Percentiles rank a stretch among this genome's conserved stretches.
Evolutionary conservation across 2,113 vertebrate genomes (phyloP).

Genomic region (Mustela lutreola): DNA sequence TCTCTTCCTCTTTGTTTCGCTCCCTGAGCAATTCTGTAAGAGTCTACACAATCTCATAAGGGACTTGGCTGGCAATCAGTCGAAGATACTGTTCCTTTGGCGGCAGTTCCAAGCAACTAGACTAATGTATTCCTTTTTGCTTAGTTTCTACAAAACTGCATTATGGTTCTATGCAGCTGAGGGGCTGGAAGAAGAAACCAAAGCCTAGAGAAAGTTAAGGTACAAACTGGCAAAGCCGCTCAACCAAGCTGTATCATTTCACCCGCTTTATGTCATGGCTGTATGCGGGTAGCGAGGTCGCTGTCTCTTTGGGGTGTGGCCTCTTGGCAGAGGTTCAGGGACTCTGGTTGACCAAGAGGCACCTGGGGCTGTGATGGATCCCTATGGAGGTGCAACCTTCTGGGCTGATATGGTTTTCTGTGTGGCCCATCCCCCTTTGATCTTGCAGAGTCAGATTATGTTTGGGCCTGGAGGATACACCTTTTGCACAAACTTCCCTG

Average conservation of each 20-base stretch:
- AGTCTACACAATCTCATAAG: constrained; percentile 81
- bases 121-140: constrained; percentile 84
- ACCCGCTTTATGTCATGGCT: constrained; percentile 52
- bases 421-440: constrained; percentile 57
- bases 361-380: background rate
- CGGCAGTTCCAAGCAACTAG: constrained; percentile 81
- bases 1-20: constrained; percentile 84
- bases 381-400: constrained; percentile 23
- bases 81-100: constrained; percentile 86
- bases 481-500: constrained; percentile 55
- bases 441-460: constrained; percentile 61
- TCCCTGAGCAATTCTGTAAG: constrained; percentile 81
- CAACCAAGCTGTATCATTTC: constrained; percentile 53
- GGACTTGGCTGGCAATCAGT: constrained; percentile 83
- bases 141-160: constrained; percentile 85
- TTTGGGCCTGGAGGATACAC: constrained; percentile 41
- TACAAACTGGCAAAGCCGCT: constrained; percentile 59
- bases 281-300: background rate
- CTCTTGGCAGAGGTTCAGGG: constrained; percentile 46
- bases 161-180: constrained; percentile 80
- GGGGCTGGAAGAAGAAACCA: constrained; percentile 72
- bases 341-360: constrained; percentile 49
- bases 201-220: constrained; percentile 72
- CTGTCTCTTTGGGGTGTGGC: background rate
- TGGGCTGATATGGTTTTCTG: constrained; percentile 30